Conservation (phyloP, 1,140 invertebrate genomes). For the Drosophila prosaltans region DNA sequence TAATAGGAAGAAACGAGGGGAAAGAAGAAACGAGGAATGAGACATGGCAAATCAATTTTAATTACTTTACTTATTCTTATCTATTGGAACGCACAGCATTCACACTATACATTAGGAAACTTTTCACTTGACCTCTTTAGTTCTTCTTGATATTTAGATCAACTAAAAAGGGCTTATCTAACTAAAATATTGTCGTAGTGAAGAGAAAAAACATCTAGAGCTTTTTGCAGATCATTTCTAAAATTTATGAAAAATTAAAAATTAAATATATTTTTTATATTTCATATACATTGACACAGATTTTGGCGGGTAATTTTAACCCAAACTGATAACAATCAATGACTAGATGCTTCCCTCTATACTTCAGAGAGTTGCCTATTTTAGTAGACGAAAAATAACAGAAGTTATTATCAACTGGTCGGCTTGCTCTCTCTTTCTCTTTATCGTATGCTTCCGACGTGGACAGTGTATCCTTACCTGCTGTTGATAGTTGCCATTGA, state of each 20-base stretch:
- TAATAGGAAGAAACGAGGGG: conserved; percentile 17
- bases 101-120: conserved; percentile 22
- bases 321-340: no score
- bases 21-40: conserved; percentile 11
- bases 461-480: conserved; percentile 56
- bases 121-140: conserved; percentile 41
- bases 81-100: conserved; percentile 20
- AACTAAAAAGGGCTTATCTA: conserved; percentile 50
- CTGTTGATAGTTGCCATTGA: conserved; percentile 81
- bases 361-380: no score
- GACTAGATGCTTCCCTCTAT: no score
- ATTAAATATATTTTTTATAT: no score
- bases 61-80: conserved; percentile 42
- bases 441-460: background rate
- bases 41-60: conserved; percentile 32
- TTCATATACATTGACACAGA: no score
- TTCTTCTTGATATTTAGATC: background rate
- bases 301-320: no score
- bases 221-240: background rate
- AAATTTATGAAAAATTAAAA: background rate
- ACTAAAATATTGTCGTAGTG: background rate
- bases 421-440: background rate
- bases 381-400: background rate
- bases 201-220: no score
- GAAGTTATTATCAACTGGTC: background rate